These are phyloP conservation scores for Pristionchus arcanus DNA, from an alignment of 2,888 invertebrate genomes.

Conservation along the genomic window DNA sequence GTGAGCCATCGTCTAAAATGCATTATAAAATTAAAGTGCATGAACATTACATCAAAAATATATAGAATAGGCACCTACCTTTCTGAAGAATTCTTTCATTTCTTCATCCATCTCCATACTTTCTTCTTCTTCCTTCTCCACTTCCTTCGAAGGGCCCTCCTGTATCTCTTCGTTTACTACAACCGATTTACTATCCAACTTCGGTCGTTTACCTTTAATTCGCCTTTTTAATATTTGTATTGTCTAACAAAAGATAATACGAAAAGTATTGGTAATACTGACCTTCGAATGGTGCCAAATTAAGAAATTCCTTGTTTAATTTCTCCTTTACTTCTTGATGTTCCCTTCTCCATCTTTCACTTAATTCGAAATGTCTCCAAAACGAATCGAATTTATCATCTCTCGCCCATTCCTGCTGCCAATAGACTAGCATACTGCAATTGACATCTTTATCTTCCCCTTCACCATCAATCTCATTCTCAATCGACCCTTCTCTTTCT, in stretches of 20 bases:
- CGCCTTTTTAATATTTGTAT: no score
- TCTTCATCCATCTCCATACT: slow-evolving; percentile 30
- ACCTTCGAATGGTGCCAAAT: background rate
- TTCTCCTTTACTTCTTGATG: background rate
- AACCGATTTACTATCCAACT: background rate
- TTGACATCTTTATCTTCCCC: background rate
- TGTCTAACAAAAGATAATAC: background rate
- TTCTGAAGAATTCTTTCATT: slow-evolving; percentile 47
- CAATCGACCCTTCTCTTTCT: background rate
- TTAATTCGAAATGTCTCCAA: slow-evolving; percentile 40
- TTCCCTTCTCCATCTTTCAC: slow-evolving; percentile 8
- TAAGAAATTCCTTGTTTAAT: background rate
- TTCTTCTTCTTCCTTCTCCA: slow-evolving; percentile 30
- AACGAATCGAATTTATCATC: slow-evolving; percentile 41
- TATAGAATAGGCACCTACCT: background rate
- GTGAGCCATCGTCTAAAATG: slow-evolving; percentile 37
- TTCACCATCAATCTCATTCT: background rate
- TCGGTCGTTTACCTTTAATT: background rate
- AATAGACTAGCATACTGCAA: slow-evolving; percentile 20
- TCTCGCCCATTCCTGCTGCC: slow-evolving; percentile 45
- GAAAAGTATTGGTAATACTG: background rate
- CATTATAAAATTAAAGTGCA: background rate
- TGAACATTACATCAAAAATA: no score
- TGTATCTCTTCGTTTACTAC: background rate
- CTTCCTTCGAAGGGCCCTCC: background rate